Percentiles rank a stretch among this genome's conserved stretches.
Evolutionary conservation across 2,797 vertebrate species (phyloP).

Genomic region (Agapornis canus): DNA sequence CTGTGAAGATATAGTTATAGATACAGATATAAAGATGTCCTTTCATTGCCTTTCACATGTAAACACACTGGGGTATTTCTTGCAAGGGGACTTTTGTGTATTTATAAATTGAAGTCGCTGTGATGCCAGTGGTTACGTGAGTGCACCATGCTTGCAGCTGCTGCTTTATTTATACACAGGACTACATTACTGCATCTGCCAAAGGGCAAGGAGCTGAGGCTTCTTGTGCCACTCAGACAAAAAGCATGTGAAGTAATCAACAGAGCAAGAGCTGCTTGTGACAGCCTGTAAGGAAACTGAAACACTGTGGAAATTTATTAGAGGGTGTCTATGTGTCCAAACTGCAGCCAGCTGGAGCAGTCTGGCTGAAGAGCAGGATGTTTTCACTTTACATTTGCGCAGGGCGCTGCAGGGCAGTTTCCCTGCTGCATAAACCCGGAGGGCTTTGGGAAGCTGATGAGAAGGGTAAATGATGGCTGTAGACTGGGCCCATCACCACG

Average conservation of each 20-base stretch:
- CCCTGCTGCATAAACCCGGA: fast-evolving
- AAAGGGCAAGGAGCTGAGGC: constrained; percentile 39
- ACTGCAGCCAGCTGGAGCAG: background rate
- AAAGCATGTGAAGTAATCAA: constrained; percentile 35
- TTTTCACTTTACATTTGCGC: background rate
- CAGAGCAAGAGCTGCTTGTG: background rate
- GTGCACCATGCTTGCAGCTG: constrained; percentile 22
- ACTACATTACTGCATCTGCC: constrained; percentile 22
- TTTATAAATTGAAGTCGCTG: constrained; percentile 70
- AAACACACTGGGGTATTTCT: constrained; percentile 65
- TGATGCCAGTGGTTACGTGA: constrained; percentile 69
- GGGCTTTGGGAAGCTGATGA: background rate
- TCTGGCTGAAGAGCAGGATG: background rate
- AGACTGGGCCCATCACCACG: background rate
- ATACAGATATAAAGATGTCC: constrained; percentile 42
- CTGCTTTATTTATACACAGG: constrained; percentile 43
- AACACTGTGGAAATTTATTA: background rate
- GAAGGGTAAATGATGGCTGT: background rate
- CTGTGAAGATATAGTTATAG: constrained; percentile 17
- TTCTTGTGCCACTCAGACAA: background rate
- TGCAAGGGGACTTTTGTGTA: constrained; percentile 70
- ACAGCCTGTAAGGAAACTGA: background rate
- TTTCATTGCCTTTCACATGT: constrained; percentile 52
- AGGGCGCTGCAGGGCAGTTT: background rate
- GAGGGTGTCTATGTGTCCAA: background rate